These are phyloP conservation scores for Bryconaethiops microstoma DNA, from an alignment of 2,797 vertebrate genomes.

Conservation along the genomic window DNA sequence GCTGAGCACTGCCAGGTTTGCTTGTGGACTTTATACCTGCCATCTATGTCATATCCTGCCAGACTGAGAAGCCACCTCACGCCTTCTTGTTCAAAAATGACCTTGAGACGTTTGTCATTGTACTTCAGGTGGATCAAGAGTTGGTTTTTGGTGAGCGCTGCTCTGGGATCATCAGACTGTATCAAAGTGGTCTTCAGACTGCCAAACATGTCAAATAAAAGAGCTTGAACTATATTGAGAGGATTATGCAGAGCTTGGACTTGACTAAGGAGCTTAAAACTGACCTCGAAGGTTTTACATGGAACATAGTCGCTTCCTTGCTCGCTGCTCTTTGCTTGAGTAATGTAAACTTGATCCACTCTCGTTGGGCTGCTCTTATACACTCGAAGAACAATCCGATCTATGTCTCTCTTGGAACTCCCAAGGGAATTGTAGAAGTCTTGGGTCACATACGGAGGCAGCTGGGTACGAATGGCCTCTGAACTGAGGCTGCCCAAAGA, in stretches of 20 bases:
- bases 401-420: slow-evolving; percentile 25
- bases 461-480: slow-evolving; percentile 12
- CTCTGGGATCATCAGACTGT: slow-evolving; percentile 23
- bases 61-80: slow-evolving; percentile 37
- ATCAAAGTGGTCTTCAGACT: not conserved
- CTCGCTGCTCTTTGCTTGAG: not conserved
- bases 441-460: slow-evolving; percentile 43
- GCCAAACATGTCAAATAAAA: not conserved
- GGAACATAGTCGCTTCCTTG: not conserved
- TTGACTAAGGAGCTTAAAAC: slow-evolving; percentile 25
- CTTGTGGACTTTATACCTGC: slow-evolving; percentile 26
- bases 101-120: slow-evolving; percentile 1
- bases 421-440: slow-evolving; percentile 36
- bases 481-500: slow-evolving; percentile 32
- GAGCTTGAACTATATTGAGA: slow-evolving; percentile 11
- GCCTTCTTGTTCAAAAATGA: slow-evolving; percentile 27
- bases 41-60: slow-evolving; percentile 30
- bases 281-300: slow-evolving; percentile 34
- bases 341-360: slow-evolving; percentile 40
- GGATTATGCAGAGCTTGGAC: slow-evolving; percentile 11
- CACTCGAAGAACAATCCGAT: slow-evolving; percentile 25
- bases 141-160: not conserved
- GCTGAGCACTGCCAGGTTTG: slow-evolving; percentile 34
- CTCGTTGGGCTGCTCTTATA: not conserved
- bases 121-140: slow-evolving; percentile 10